These are phyloP conservation scores for Nymphalis polychloros DNA, from an alignment of 2,888 invertebrate species.

Conservation along the genomic window DNA sequence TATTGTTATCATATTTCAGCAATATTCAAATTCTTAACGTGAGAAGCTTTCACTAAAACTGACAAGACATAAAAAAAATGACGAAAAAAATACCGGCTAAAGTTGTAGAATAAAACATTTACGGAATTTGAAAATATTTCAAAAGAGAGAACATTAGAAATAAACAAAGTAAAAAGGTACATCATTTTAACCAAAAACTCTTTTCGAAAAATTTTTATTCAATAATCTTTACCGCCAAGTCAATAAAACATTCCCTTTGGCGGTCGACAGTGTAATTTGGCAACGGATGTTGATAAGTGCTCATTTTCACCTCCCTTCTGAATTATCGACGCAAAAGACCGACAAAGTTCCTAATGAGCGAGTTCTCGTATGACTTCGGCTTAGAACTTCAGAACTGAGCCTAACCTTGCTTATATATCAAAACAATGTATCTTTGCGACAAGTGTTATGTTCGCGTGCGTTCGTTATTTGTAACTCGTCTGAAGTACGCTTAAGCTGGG, in stretches of 20 bases:
- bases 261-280: not conserved
- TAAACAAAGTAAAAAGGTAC: not conserved
- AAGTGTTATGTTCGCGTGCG: not conserved
- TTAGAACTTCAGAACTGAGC: not conserved
- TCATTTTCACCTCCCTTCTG: constrained; percentile 30
- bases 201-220: not conserved
- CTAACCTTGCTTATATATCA: constrained; percentile 1
- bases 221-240: not conserved
- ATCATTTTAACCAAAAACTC: not conserved
- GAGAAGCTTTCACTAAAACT: too few relatives aligned
- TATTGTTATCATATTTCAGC: too few relatives aligned
- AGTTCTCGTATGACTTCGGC: not conserved
- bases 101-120: too few relatives aligned
- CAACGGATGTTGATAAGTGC: constrained; percentile 27
- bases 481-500: not conserved
- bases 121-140: too few relatives aligned
- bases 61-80: too few relatives aligned
- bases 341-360: constrained; percentile 22
- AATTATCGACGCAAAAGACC: constrained; percentile 25
- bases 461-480: not conserved
- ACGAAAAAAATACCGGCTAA: too few relatives aligned
- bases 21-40: too few relatives aligned
- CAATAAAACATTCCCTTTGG: constrained; percentile 1
- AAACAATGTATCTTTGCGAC: not conserved
- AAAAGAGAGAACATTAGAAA: not conserved